These are phyloP conservation scores for Papilio xuthus DNA, from an alignment of 1,140 invertebrate species.

Conservation along the genomic window DNA sequence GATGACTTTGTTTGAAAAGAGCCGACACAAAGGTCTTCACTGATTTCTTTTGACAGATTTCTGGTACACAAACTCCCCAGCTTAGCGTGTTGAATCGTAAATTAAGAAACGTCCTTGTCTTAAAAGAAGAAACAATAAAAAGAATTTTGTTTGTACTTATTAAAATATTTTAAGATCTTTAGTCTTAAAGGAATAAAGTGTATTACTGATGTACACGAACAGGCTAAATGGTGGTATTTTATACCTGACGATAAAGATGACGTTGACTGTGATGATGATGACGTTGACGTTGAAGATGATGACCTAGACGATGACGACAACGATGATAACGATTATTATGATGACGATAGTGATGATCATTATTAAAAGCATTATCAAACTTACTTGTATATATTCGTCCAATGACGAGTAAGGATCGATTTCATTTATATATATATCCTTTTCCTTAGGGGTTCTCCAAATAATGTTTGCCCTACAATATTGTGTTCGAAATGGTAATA, in stretches of 20 bases:
- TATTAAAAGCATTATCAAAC: neutral
- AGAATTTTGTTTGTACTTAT: no score
- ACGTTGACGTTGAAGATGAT: no score
- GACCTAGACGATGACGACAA: no score
- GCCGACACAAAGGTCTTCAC: neutral
- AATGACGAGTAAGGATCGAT: constrained; percentile 36
- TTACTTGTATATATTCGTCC: constrained; percentile 46
- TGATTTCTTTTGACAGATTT: neutral
- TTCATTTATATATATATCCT: constrained; percentile 33
- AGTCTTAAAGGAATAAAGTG: no score
- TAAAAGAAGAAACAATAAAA: no score
- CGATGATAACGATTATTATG: constrained; percentile 33
- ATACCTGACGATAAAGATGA: no score
- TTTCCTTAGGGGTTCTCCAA: constrained; percentile 21
- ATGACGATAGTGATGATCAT: no score
- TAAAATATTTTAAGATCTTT: no score
- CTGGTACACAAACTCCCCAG: constrained; percentile 19
- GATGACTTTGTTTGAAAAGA: constrained; percentile 17
- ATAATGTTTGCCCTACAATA: constrained; percentile 76
- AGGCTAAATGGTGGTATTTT: no score
- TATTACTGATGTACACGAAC: no score
- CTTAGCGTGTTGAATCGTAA: neutral
- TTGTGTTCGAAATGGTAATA: constrained; percentile 71
- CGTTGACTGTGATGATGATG: no score
- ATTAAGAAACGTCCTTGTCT: neutral